Evolutionary conservation across 2,113 vertebrate species (phyloP).

Genomic region (Struthio camelus): DNA sequence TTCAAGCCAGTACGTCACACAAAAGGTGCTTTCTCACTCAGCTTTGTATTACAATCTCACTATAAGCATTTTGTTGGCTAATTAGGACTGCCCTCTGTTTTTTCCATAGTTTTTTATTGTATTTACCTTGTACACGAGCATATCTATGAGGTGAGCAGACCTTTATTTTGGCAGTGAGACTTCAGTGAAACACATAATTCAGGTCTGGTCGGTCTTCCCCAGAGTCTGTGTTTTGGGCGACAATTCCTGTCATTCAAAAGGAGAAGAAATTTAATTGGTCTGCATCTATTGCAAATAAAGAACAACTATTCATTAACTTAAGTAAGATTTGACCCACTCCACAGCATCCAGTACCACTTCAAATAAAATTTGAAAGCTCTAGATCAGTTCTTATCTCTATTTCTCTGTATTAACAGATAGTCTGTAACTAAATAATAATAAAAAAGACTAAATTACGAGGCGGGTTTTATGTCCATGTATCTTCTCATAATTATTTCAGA

Average conservation of each 20-base stretch:
- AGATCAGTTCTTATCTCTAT: background rate
- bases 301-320: background rate
- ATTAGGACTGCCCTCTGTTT: fast-evolving
- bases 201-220: background rate
- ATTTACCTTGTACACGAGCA: background rate
- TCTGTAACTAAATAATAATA: background rate
- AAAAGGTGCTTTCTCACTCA: background rate
- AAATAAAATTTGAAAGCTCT: background rate
- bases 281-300: background rate
- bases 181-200: fast-evolving
- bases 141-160: background rate
- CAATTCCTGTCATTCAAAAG: background rate
- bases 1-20: background rate
- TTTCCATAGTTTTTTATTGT: background rate
- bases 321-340: background rate
- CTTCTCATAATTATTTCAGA: background rate
- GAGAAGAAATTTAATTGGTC: background rate
- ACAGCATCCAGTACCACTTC: background rate
- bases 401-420: background rate
- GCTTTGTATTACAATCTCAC: background rate
- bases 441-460: fast-evolving
- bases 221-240: background rate
- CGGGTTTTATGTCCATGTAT: background rate
- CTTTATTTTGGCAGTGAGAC: background rate
- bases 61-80: fast-evolving